A percentile compares a stretch with the other conserved stretches of the same genome.
phyloP scores from a whole-genome alignment of 2,797 vertebrate species.

The Notolepis coatsorum region DNA sequence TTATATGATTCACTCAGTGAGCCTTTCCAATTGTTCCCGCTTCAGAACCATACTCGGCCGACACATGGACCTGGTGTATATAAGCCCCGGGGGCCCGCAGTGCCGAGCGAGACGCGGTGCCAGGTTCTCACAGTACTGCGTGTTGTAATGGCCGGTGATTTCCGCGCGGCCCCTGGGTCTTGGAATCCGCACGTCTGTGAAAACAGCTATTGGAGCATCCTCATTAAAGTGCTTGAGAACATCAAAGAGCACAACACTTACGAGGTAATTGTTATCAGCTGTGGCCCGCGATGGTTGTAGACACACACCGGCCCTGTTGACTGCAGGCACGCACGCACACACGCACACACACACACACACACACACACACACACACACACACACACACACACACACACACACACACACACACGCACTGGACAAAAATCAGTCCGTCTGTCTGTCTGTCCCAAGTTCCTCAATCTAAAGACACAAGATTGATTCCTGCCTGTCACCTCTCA shows the following conservation, averaged over 20 bases:
- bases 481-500: slow-evolving; percentile 40
- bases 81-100: no score
- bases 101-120: background rate
- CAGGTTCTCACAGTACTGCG: background rate
- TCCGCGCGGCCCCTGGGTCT: slow-evolving; percentile 16
- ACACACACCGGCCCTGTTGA: slow-evolving; percentile 38
- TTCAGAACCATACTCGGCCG: no score
- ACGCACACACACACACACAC: slow-evolving; percentile 6
- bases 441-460: slow-evolving; percentile 39
- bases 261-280: slow-evolving; percentile 72
- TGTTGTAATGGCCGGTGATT: slow-evolving; percentile 26
- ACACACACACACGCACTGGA: slow-evolving; percentile 6
- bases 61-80: no score
- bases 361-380: slow-evolving; percentile 7
- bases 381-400: slow-evolving; percentile 4
- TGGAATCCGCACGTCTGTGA: slow-evolving; percentile 52
- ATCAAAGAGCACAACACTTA: slow-evolving; percentile 56
- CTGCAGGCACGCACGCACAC: background rate
- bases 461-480: slow-evolving; percentile 41
- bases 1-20: no score
- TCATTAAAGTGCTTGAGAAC: slow-evolving; percentile 50
- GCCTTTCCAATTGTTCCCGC: no score
- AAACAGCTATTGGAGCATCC: slow-evolving; percentile 66
- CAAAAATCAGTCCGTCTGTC: slow-evolving; percentile 39
- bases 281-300: slow-evolving; percentile 51